Percentiles rank a stretch among this genome's conserved stretches.
phyloP scores from a whole-genome alignment of 2,888 invertebrate genomes.

The Dicycla oo region DNA sequence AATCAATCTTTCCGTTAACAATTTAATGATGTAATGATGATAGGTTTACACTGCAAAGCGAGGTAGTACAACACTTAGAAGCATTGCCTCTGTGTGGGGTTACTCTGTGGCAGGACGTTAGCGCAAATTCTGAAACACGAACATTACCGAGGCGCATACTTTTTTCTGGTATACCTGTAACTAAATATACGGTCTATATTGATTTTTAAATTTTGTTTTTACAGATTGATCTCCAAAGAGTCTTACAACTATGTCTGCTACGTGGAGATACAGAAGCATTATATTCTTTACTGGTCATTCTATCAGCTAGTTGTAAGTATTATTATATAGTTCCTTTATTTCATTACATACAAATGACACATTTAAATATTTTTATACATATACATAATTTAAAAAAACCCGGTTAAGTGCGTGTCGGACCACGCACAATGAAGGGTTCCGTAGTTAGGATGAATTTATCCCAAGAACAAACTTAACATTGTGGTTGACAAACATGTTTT shows the following conservation, averaged over 20 bases:
- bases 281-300: slow-evolving; percentile 44
- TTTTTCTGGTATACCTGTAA: background rate
- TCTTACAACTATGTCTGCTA: slow-evolving; percentile 47
- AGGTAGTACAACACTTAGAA: background rate
- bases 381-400: too few species aligned
- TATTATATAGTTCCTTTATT: background rate
- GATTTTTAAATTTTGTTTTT: background rate
- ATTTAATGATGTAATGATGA: too few species aligned
- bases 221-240: slow-evolving; percentile 60
- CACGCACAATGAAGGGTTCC: too few species aligned
- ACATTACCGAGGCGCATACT: background rate
- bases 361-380: too few species aligned
- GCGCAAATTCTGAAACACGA: background rate
- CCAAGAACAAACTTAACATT: too few species aligned
- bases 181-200: background rate
- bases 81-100: too few species aligned
- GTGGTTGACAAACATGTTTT: too few species aligned
- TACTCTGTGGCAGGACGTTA: too few species aligned
- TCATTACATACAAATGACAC: background rate
- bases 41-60: background rate
- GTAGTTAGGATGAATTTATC: too few species aligned
- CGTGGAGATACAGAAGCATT: slow-evolving; percentile 42
- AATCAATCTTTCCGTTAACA: too few species aligned
- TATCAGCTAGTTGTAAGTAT: slow-evolving; percentile 57
- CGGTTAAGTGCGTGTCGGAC: too few species aligned